Evolutionary conservation across 2,797 vertebrate genomes (phyloP).

Genomic region (Acanthurus lineatus): DNA sequence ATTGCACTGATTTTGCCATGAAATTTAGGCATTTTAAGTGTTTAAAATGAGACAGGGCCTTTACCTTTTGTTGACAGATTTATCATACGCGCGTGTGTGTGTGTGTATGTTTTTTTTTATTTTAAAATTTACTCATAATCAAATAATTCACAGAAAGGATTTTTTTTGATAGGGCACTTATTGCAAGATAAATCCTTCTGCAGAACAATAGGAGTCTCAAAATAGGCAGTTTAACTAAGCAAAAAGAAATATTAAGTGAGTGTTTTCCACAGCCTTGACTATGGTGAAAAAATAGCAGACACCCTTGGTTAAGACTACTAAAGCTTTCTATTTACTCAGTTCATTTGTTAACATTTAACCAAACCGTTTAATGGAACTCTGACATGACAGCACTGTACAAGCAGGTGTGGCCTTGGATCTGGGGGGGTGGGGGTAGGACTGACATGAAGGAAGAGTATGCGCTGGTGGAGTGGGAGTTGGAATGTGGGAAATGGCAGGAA

Average conservation of each 20-base stretch:
- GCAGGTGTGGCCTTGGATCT: slow-evolving; percentile 68
- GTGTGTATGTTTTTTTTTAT: no score
- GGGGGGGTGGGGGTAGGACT: background rate
- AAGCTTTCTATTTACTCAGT: slow-evolving; percentile 17
- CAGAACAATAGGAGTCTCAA: background rate
- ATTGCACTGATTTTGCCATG: background rate
- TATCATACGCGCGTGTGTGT: background rate
- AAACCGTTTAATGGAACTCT: slow-evolving; percentile 32
- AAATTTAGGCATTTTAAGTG: background rate
- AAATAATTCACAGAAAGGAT: no score
- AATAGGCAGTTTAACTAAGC: background rate
- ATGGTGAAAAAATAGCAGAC: slow-evolving; percentile 9
- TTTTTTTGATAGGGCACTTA: background rate
- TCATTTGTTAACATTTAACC: slow-evolving; percentile 80
- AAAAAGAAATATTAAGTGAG: background rate
- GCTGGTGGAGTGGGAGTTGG: background rate
- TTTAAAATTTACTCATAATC: background rate
- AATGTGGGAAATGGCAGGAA: slow-evolving; percentile 14
- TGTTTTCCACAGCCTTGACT: slow-evolving; percentile 28
- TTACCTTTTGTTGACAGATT: background rate
- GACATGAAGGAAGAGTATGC: background rate
- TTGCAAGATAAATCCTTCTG: background rate
- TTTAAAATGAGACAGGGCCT: background rate
- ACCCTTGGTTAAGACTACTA: slow-evolving; percentile 26
- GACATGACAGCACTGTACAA: slow-evolving; percentile 48